These are phyloP conservation scores for Chromoteleia sp. DNA, from an alignment of 2,888 invertebrate genomes.

Conservation along the genomic window DNA sequence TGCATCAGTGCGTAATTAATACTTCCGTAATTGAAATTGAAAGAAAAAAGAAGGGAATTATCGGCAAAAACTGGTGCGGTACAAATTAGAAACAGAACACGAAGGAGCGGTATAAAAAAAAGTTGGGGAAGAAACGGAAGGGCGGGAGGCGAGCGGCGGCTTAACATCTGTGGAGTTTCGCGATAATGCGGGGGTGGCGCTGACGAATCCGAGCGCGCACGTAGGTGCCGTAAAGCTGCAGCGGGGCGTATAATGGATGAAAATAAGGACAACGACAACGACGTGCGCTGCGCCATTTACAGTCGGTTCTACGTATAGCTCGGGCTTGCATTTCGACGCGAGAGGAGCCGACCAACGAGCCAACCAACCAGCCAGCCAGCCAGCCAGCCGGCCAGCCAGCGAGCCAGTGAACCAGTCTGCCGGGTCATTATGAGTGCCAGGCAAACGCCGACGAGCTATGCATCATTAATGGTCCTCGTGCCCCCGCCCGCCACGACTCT, in stretches of 20 bases:
- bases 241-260: constrained; percentile 73
- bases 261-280: constrained; percentile 77
- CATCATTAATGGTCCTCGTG: constrained; percentile 79
- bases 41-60: no score
- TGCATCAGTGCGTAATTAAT: no score
- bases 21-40: no score
- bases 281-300: constrained; percentile 73
- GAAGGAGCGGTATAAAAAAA: constrained; percentile 36
- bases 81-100: constrained; percentile 54
- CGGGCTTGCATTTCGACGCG: constrained; percentile 73
- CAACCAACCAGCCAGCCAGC: no score
- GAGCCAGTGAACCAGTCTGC: constrained; percentile 74
- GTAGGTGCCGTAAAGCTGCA: constrained; percentile 72
- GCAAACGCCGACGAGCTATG: constrained; percentile 79
- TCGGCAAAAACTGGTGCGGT: constrained; percentile 34
- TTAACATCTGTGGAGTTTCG: constrained; percentile 66
- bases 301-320: constrained; percentile 66
- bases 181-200: constrained; percentile 60
- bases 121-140: constrained; percentile 12
- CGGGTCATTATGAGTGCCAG: constrained; percentile 80
- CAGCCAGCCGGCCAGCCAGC: constrained; percentile 67
- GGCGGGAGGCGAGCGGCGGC: constrained; percentile 28
- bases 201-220: constrained; percentile 71
- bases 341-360: constrained; percentile 64
- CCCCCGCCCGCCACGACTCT: constrained; percentile 72